Evolutionary conservation across 1,140 invertebrate species (phyloP), one percentile per base, ranked within the genome.

Genomic region (Agrilus planipennis): DNA sequence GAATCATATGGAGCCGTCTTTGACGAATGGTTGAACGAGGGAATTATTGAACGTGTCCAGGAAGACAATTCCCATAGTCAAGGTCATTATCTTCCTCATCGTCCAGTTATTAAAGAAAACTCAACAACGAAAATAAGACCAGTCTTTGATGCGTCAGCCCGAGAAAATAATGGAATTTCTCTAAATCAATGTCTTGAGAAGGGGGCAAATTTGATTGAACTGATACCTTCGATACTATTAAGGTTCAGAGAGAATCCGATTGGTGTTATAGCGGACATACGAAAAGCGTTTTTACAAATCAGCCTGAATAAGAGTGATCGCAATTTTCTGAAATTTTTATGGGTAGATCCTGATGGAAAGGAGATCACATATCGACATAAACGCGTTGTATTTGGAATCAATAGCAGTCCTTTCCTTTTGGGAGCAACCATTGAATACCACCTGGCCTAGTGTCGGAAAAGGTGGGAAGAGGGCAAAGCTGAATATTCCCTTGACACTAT

Each of bases 281-380:
- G 46, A 23, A 61, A 60, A 22, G 64, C 58, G 0, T 68, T 69
- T 50, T 43, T 61, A 7, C 54, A 61, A 41, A 60, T 68, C 9
- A 28, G 12, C 6, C 11, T 57, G 17, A 2, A 18, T 19, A 9
- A 36, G 14, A 21, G 42, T 9, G 57, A 64, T 35, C 25, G 59
- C 11, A 45, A 61, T 18, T 50, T 41, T 42, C 16, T 62, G 0
- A 29, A 49, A 14, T 63, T 62, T 34, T 22, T 62, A 2, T 64
- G 59, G 57, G n/a, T n/a, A n/a, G 17, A 31, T 22, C 11, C 27
- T 14, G 21, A 21, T 17, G n/a, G 32, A 41, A 2, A 41, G 42
- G 25, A 49, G 1, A 29, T 29, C 10, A 36, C 49, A 21, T 59
- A 47, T 39, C 34, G 54, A 7, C 54, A 62, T 34, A 35, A 29